Evolutionary conservation across 2,113 vertebrate genomes (phyloP).

Genomic region (Oreocharis arfaki): DNA sequence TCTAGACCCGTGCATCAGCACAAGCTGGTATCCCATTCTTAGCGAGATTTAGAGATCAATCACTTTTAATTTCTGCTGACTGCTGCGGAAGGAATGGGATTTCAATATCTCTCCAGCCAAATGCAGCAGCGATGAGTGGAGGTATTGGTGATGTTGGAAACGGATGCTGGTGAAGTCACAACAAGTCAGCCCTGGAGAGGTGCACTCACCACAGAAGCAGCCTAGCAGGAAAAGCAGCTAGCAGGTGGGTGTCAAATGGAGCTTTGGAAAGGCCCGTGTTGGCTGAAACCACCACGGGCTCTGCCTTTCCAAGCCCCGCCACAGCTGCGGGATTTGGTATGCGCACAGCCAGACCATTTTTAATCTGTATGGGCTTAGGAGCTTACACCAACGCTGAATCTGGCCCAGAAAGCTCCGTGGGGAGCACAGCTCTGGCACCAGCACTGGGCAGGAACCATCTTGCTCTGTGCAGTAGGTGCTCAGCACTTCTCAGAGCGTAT

Average conservation of each 20-base stretch:
- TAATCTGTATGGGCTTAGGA: background rate
- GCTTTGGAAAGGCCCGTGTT: background rate
- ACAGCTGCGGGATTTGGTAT: background rate
- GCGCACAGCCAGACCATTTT: background rate
- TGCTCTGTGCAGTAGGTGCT: background rate
- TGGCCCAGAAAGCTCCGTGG: background rate
- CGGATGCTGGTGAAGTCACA: background rate
- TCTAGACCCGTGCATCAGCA: rapidly evolving
- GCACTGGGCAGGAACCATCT: background rate
- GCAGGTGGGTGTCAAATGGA: background rate
- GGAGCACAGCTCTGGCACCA: background rate
- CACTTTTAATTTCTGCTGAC: background rate
- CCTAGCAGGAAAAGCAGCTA: background rate
- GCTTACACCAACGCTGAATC: background rate
- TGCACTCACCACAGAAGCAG: background rate
- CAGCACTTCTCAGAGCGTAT: rapidly evolving
- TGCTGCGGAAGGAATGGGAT: background rate
- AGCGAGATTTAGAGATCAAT: background rate
- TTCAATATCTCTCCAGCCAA: background rate
- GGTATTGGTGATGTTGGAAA: background rate
- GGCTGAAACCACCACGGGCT: background rate
- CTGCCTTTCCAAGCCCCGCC: background rate
- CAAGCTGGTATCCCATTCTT: background rate
- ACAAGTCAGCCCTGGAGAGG: background rate
- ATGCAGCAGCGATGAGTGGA: background rate